Evolutionary conservation across 2,113 vertebrate species (phyloP).

Genomic region (Dermatemys mawii): DNA sequence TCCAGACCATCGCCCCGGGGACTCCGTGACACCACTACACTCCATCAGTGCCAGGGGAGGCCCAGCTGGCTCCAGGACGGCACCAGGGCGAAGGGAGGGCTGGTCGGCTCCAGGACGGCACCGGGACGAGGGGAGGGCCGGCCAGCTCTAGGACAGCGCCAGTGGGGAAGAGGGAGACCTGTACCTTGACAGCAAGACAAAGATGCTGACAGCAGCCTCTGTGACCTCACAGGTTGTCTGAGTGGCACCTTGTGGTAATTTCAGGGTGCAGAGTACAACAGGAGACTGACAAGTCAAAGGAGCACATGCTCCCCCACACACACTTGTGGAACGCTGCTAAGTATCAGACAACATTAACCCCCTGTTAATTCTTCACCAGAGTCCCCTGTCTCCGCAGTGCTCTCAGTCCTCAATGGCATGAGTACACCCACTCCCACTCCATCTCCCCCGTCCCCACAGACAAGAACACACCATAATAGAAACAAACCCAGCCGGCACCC

Average conservation of each 20-base stretch:
- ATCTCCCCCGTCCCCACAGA: background rate
- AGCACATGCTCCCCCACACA: background rate
- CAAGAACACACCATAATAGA: background rate
- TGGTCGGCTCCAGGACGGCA: background rate
- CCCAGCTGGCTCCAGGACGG: too few species aligned
- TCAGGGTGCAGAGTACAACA: background rate
- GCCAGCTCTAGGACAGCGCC: too few species aligned
- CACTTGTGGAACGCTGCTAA: background rate
- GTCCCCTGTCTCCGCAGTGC: background rate
- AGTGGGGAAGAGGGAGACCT: background rate
- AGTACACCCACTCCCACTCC: background rate
- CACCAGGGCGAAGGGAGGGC: background rate
- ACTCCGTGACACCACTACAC: too few species aligned
- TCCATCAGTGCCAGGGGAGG: background rate
- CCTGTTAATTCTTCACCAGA: background rate
- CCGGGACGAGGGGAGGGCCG: background rate
- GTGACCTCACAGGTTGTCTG: too few species aligned
- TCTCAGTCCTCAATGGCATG: background rate
- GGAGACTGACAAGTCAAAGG: background rate
- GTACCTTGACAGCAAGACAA: background rate
- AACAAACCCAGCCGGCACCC: too few species aligned
- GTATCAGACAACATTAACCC: background rate
- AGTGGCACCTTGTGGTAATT: too few species aligned
- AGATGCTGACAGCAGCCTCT: too few species aligned
- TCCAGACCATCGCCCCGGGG: too few species aligned